A percentile compares a stretch with the other conserved stretches of the same genome.
Evolutionary conservation across 2,797 vertebrate genomes (phyloP).

Genomic region (Meda fulgida): DNA sequence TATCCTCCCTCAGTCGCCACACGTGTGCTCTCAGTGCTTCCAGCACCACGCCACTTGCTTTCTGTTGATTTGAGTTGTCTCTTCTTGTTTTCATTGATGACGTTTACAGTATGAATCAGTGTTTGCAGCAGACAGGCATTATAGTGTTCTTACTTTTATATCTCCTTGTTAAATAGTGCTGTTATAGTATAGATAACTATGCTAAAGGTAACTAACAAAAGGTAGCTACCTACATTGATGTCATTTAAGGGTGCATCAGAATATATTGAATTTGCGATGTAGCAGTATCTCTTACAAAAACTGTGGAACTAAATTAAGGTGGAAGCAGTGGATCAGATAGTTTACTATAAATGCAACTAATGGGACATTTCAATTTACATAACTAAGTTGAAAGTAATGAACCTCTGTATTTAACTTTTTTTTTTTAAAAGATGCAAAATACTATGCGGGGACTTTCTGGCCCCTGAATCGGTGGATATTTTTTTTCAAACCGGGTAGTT

Average conservation of each 20-base stretch:
- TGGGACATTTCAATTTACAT: neutral
- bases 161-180: neutral
- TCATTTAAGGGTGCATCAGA: neutral
- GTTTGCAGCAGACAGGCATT: neutral
- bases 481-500: neutral
- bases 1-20: conserved; percentile 25
- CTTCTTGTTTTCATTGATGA: conserved; percentile 10
- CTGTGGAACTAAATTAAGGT: neutral
- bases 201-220: neutral
- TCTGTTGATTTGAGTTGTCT: conserved; percentile 10
- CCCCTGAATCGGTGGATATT: too few species aligned
- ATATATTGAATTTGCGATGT: neutral
- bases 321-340: neutral
- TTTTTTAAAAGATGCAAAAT: neutral
- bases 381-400: neutral
- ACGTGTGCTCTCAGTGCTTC: conserved; percentile 10
- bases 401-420: neutral
- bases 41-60: neutral
- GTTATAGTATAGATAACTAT: neutral
- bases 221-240: neutral
- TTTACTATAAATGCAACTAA: neutral
- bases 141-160: neutral
- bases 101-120: conserved; percentile 18
- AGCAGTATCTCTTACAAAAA: neutral
- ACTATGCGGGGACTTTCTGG: neutral